These are phyloP conservation scores for Sphaeridia pumilis DNA, from an alignment of 2,888 invertebrate genomes.

Conservation along the genomic window DNA sequence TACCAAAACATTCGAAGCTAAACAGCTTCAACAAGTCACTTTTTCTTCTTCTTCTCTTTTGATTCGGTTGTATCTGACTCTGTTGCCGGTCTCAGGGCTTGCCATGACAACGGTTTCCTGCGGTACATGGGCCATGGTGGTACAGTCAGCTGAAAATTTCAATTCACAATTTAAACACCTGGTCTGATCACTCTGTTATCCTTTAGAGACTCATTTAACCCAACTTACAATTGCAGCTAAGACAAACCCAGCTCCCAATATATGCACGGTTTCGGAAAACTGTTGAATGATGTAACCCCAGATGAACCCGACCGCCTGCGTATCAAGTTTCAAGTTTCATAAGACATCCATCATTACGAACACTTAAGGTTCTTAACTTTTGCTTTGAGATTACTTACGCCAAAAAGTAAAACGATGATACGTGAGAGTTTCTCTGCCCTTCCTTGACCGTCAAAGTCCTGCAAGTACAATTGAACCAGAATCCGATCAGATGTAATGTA, in stretches of 20 bases:
- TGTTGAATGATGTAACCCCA: conserved; percentile 92
- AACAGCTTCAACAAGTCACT: no score
- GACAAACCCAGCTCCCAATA: conserved; percentile 79
- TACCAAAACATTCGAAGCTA: no score
- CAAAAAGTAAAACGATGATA: conserved; percentile 79
- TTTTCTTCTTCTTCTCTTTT: no score
- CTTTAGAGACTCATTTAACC: no score
- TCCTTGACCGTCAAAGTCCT: conserved; percentile 85
- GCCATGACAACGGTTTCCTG: conserved; percentile 78
- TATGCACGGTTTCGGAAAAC: conserved; percentile 89
- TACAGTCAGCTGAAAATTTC: conserved; percentile 56
- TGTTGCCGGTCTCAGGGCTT: conserved; percentile 50
- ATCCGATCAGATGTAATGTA: no score
- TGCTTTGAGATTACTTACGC: no score
- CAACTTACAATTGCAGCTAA: conserved; percentile 64
- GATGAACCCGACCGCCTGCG: conserved; percentile 64
- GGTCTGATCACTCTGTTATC: no score
- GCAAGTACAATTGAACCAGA: conserved; percentile 25
- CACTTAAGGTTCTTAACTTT: no score
- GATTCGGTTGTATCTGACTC: no score
- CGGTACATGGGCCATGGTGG: conserved; percentile 97
- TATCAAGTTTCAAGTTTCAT: no score
- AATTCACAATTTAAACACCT: no score
- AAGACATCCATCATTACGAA: no score
- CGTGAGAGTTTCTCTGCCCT: conserved; percentile 80